phyloP scores from a whole-genome alignment of 2,797 vertebrate species.

The Spondyliosoma cantharus region DNA sequence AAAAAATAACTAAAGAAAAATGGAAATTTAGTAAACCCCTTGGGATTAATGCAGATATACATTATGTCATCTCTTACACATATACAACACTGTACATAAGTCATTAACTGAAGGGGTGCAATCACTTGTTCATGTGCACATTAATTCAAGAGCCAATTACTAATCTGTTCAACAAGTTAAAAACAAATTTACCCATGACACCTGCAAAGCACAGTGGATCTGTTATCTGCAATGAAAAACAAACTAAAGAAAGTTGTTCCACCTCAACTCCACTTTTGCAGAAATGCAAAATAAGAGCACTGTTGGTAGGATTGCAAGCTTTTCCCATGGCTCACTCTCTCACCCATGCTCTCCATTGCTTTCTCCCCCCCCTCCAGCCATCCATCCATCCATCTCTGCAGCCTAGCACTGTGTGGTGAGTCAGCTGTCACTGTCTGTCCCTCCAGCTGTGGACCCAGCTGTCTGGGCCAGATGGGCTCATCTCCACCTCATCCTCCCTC shows the following conservation, averaged over 20 bases:
- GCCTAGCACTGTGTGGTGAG: slow-evolving; percentile 62
- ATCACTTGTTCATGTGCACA: neutral
- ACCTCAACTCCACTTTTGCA: neutral
- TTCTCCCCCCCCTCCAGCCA: slow-evolving; percentile 52
- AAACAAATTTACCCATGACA: slow-evolving; percentile 12
- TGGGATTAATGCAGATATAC: neutral
- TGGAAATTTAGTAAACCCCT: neutral
- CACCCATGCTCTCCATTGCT: slow-evolving; percentile 35
- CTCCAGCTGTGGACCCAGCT: slow-evolving; percentile 83
- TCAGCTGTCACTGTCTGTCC: slow-evolving; percentile 77
- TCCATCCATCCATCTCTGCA: slow-evolving; percentile 70
- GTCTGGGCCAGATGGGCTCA: slow-evolving; percentile 78
- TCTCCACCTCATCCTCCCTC: slow-evolving; percentile 62
- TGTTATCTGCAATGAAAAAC: slow-evolving; percentile 1
- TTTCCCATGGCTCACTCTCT: slow-evolving; percentile 21
- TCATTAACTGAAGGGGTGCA: neutral
- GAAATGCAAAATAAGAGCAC: slow-evolving; percentile 39
- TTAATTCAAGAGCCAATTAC: slow-evolving; percentile 1
- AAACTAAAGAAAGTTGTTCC: neutral
- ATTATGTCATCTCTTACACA: neutral
- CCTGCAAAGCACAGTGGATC: neutral
- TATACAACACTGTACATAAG: no score
- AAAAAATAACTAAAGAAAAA: neutral
- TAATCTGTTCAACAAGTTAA: slow-evolving; percentile 1
- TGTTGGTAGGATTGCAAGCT: slow-evolving; percentile 35